These are phyloP conservation scores for Dromococcyx pavoninus DNA, from an alignment of 2,797 vertebrate genomes.

Conservation along the genomic window DNA sequence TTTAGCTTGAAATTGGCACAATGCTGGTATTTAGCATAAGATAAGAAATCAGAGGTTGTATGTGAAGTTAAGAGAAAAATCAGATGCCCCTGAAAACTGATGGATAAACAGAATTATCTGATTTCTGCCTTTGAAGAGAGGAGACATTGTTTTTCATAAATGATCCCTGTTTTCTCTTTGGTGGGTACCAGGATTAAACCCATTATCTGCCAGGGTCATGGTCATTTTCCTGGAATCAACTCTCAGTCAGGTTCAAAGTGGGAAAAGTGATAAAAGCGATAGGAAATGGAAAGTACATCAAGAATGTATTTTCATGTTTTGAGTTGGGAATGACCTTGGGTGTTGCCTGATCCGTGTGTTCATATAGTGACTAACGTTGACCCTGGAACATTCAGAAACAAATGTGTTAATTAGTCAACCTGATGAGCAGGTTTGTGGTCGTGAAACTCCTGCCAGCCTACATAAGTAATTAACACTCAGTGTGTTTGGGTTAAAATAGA, in stretches of 20 bases:
- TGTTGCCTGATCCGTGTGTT: slow-evolving; percentile 15
- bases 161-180: background rate
- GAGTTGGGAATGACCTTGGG: slow-evolving; percentile 39
- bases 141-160: background rate
- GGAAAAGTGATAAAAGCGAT: background rate
- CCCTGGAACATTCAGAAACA: slow-evolving; percentile 1
- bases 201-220: background rate
- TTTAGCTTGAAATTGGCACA: background rate
- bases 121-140: background rate
- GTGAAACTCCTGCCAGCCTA: background rate
- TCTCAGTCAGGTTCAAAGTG: background rate
- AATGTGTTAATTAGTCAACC: background rate
- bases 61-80: background rate
- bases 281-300: background rate
- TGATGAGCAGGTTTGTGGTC: slow-evolving; percentile 33
- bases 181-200: background rate
- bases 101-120: background rate
- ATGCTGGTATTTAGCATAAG: background rate
- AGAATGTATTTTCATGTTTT: background rate
- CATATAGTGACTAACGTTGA: background rate
- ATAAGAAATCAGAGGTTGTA: background rate
- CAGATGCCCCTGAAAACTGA: background rate
- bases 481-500: background rate
- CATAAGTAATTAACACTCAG: background rate
- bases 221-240: background rate